These are phyloP conservation scores for Philopotamus ludificatus DNA, from an alignment of 1,140 invertebrate species.

Conservation along the genomic window DNA sequence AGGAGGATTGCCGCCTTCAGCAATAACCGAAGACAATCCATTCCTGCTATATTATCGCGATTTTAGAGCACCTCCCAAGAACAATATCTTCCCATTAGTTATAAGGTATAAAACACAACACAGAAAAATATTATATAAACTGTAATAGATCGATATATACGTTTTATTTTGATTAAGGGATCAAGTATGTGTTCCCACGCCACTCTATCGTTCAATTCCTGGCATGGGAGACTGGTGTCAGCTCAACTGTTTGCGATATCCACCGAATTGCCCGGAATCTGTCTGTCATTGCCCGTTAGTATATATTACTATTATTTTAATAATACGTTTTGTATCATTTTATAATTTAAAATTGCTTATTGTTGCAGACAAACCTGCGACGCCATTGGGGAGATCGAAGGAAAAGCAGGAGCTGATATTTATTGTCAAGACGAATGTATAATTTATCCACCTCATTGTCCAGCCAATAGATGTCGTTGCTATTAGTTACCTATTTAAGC, in stretches of 20 bases:
- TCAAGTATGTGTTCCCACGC: constrained; percentile 70
- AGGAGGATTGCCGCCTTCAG: constrained; percentile 63
- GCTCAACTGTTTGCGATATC: constrained; percentile 79
- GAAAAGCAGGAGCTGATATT: constrained; percentile 71
- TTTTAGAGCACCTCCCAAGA: constrained; percentile 56
- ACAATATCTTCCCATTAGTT: constrained; percentile 68
- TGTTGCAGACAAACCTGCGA: constrained; percentile 72
- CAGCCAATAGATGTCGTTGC: constrained; percentile 69
- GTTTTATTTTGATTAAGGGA: constrained; percentile 60
- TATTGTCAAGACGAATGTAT: constrained; percentile 82
- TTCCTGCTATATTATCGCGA: constrained; percentile 74
- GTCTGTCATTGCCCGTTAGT: constrained; percentile 82
- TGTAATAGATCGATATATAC: background rate
- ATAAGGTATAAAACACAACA: constrained; percentile 68
- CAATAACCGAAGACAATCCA: constrained; percentile 67
- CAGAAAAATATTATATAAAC: background rate
- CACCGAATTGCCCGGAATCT: constrained; percentile 74
- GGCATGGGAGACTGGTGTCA: constrained; percentile 81
- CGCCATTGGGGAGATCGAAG: constrained; percentile 72
- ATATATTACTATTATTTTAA: constrained; percentile 25
- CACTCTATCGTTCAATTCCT: constrained; percentile 62
- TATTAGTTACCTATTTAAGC: too few relatives aligned
- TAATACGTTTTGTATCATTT: background rate
- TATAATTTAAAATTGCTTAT: constrained; percentile 14
- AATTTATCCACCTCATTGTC: constrained; percentile 70